Percentiles rank a stretch among this genome's conserved stretches.
Conservation (phyloP, 2,797 vertebrate genomes). For the Lepus townsendii region DNA sequence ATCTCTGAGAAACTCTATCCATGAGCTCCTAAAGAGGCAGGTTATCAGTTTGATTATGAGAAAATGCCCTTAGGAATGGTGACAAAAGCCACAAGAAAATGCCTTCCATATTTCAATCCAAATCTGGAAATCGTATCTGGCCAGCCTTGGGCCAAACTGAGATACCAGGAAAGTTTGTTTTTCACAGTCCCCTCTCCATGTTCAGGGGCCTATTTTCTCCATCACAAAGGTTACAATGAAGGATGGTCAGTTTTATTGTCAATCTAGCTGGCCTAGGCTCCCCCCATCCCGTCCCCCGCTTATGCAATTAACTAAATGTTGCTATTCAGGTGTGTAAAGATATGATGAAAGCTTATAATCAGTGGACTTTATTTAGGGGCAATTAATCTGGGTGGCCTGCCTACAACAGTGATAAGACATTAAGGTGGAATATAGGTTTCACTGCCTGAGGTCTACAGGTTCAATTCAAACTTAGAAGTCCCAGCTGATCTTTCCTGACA, state of each 20-base stretch:
- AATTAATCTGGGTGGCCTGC: background rate
- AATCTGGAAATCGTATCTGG: slow-evolving; percentile 65
- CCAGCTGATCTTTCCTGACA: background rate
- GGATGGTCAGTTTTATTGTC: background rate
- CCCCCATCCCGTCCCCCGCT: background rate
- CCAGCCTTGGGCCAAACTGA: background rate
- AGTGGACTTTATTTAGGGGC: background rate
- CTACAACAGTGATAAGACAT: background rate
- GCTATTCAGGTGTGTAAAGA: background rate
- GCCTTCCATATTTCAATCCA: slow-evolving; percentile 75
- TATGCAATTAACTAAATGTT: background rate
- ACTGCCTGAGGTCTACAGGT: background rate
- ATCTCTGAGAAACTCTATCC: slow-evolving; percentile 71
- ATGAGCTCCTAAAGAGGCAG: slow-evolving; percentile 71
- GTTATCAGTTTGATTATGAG: slow-evolving; percentile 79
- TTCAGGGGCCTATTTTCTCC: background rate
- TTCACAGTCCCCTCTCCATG: background rate
- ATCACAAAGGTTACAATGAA: background rate
- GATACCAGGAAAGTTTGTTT: slow-evolving; percentile 31
- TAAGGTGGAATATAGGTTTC: background rate
- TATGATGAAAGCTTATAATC: slow-evolving; percentile 15
- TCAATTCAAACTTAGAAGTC: background rate
- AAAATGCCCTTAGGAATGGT: slow-evolving; percentile 66
- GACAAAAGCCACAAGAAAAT: slow-evolving; percentile 74
- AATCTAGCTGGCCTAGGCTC: background rate